These are phyloP conservation scores for Drosophila pachea DNA, from an alignment of 1,140 invertebrate genomes.

Conservation along the genomic window DNA sequence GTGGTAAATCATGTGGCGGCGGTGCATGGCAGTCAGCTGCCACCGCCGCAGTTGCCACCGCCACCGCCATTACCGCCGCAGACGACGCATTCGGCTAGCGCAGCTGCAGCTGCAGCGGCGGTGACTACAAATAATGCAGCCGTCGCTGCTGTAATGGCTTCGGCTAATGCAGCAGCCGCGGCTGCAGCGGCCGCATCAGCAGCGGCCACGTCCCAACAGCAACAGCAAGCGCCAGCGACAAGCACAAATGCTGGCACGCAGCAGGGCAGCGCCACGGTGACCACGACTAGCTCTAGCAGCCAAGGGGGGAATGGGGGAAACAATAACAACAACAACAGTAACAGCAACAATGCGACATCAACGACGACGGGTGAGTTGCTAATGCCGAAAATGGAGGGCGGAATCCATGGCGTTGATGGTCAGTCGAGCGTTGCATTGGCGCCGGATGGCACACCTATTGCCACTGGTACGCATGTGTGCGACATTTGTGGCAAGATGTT, in stretches of 20 bases:
- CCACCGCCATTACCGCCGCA: constrained; percentile 63
- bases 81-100: constrained; percentile 63
- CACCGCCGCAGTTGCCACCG: constrained; percentile 63
- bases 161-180: constrained; percentile 63
- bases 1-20: constrained; percentile 80
- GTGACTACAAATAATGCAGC: constrained; percentile 72
- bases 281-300: constrained; percentile 45
- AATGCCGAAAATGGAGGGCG: constrained; percentile 81
- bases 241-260: constrained; percentile 40
- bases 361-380: constrained; percentile 71
- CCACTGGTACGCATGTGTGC: constrained; percentile 86
- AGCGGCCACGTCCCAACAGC: constrained; percentile 44
- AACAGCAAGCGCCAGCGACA: constrained; percentile 31
- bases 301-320: constrained; percentile 38
- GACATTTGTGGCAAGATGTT: constrained; percentile 92
- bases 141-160: constrained; percentile 70
- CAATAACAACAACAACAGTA: constrained; percentile 14
- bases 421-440: constrained; percentile 80
- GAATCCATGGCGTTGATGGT: constrained; percentile 80
- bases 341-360: constrained; percentile 24
- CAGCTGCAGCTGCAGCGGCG: constrained; percentile 64
- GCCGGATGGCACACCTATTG: constrained; percentile 80
- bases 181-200: constrained; percentile 62
- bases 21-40: constrained; percentile 66
- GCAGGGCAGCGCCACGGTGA: constrained; percentile 40